phyloP scores from a whole-genome alignment of 2,797 vertebrate species.

The Argyrosomus regius region DNA sequence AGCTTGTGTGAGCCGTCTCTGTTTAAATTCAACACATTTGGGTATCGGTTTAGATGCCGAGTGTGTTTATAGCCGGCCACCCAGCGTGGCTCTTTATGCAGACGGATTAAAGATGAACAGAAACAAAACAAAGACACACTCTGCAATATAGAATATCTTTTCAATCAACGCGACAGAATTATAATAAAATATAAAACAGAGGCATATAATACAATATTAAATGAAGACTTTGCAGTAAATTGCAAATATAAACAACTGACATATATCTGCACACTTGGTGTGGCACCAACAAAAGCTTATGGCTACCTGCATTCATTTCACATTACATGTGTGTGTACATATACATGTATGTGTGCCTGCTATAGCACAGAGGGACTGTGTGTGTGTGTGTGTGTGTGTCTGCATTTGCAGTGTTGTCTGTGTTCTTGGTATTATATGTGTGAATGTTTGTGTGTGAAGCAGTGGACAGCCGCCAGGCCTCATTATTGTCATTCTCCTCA shows the following conservation, averaged over 20 bases:
- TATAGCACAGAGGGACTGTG: constrained; percentile 31
- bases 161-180: constrained; percentile 75
- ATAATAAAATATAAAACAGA: constrained; percentile 78
- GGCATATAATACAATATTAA: constrained; percentile 70
- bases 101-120: constrained; percentile 82
- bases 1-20: constrained; percentile 65
- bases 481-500: constrained; percentile 90
- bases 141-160: constrained; percentile 70
- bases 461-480: constrained; percentile 85
- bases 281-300: constrained; percentile 78
- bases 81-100: constrained; percentile 79
- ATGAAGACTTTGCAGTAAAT: constrained; percentile 74
- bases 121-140: constrained; percentile 80
- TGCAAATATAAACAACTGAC: constrained; percentile 71
- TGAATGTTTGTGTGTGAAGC: constrained; percentile 78
- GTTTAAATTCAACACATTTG: constrained; percentile 78
- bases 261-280: constrained; percentile 70
- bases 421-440: constrained; percentile 74
- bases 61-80: constrained; percentile 77
- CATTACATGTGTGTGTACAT: constrained; percentile 57
- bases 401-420: constrained; percentile 58
- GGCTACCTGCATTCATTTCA: constrained; percentile 82
- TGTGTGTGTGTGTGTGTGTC: constrained; percentile 38
- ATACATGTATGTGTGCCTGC: constrained; percentile 53
- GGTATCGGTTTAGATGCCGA: constrained; percentile 66